Percentiles rank a stretch among this genome's conserved stretches.
Evolutionary conservation across 2,113 vertebrate species (phyloP).

Genomic region (Astatoreochromis straeleni): DNA sequence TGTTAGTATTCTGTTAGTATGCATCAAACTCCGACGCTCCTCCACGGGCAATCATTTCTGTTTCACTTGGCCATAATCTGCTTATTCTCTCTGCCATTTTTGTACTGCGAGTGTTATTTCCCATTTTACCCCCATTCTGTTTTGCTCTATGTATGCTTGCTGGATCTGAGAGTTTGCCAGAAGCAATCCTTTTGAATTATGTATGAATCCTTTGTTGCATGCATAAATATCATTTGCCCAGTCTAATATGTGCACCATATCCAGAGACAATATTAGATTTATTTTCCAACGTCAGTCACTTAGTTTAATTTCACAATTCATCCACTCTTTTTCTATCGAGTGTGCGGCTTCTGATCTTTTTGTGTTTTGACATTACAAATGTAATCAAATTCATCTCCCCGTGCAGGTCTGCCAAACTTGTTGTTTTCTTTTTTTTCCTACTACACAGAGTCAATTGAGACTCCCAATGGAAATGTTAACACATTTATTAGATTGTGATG

Average conservation of each 20-base stretch:
- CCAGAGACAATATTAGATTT: slow-evolving; percentile 69
- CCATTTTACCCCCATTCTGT: slow-evolving; percentile 53
- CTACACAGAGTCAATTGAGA: not conserved
- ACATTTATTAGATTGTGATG: not conserved
- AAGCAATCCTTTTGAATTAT: slow-evolving; percentile 70
- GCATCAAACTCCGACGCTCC: slow-evolving; percentile 39
- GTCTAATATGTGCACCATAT: slow-evolving; percentile 56
- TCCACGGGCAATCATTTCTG: slow-evolving; percentile 49
- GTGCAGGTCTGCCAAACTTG: not conserved
- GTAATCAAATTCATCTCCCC: not conserved
- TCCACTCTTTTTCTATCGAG: slow-evolving; percentile 24
- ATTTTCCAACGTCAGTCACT: slow-evolving; percentile 52
- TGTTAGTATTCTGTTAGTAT: slow-evolving; percentile 45
- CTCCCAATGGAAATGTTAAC: not conserved
- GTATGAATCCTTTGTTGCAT: slow-evolving; percentile 65
- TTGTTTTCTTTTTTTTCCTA: not conserved
- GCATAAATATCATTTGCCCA: slow-evolving; percentile 62
- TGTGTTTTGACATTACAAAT: slow-evolving; percentile 17
- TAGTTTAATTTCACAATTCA: slow-evolving; percentile 60
- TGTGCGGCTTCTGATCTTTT: slow-evolving; percentile 16
- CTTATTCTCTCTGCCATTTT: slow-evolving; percentile 60
- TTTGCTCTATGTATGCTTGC: slow-evolving; percentile 52
- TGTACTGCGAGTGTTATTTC: slow-evolving; percentile 61
- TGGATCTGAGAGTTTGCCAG: slow-evolving; percentile 65
- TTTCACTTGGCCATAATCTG: slow-evolving; percentile 65